These are phyloP conservation scores for Acanthaster planci DNA, from an alignment of 35 echinoderm and acorn worm species.

Conservation along the genomic window DNA sequence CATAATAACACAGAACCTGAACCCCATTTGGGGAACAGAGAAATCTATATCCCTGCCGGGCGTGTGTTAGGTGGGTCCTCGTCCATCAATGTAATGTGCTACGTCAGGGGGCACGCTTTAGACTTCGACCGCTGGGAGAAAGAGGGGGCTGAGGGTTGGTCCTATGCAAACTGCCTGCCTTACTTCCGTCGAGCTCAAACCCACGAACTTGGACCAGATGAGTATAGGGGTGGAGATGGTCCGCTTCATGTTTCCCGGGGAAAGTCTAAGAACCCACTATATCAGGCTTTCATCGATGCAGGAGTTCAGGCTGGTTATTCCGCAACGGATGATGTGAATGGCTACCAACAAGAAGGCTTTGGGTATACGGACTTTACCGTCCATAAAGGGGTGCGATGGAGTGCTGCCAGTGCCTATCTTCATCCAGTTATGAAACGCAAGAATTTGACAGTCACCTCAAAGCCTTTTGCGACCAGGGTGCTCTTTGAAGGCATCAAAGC, in stretches of 20 bases:
- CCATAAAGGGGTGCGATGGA: constrained; percentile 90
- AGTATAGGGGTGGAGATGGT: constrained; percentile 67
- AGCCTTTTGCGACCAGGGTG: constrained; percentile 53
- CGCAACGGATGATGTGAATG: constrained; percentile 89
- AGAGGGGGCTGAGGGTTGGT: constrained; percentile 83
- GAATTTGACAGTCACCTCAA: constrained; percentile 67
- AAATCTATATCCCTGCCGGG: constrained; percentile 90
- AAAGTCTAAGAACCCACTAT: constrained; percentile 84
- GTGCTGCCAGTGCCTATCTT: constrained; percentile 89
- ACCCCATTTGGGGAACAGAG: constrained; percentile 76
- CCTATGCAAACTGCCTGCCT: constrained; percentile 91
- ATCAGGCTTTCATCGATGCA: constrained; percentile 88
- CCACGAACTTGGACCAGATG: constrained; percentile 70
- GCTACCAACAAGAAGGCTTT: constrained; percentile 97
- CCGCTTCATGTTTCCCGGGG: constrained; percentile 88
- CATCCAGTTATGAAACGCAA: constrained; percentile 53
- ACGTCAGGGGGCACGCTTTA: constrained; percentile 85
- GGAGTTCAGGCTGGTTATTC: constrained; percentile 85
- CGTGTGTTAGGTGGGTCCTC: constrained; percentile 93
- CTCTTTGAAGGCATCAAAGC: constrained; percentile 81
- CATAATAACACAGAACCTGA: constrained; percentile 79
- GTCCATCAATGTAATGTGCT: constrained; percentile 97
- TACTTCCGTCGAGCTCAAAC: constrained; percentile 92
- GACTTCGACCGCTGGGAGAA: constrained; percentile 89
- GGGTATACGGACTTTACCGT: constrained; percentile 91